Base-by-base conservation (phyloP, 2,888 invertebrate species). In the Drosophila nr. fundita region DNA sequence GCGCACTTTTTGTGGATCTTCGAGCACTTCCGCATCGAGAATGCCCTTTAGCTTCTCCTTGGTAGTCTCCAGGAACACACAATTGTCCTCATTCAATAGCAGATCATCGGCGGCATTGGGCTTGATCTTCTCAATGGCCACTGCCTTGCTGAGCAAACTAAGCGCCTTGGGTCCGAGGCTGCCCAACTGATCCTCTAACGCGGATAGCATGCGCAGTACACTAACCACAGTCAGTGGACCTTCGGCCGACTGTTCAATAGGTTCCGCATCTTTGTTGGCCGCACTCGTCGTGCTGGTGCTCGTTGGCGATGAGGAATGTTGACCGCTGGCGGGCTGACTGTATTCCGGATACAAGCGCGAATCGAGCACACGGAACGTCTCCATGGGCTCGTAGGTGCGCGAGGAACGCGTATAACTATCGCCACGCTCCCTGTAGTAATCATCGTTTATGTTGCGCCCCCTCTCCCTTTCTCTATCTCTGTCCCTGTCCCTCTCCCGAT, bases 21-120 rank as follows among this genome's bases (percentile, higher is more conserved):
- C 92, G 75, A 95, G 94, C 75, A 96, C 95, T 62, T 96, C 95
- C 36, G 97, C 96, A 88, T 96, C 95, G 68, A 96, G 92, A 61
- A 96, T 95, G 54, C 97, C 97, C 92, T 97, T 97, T 55, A 98
- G 93, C 92, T 97, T 97, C 92, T 97, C 97, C 84, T 97, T 97
- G 0, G 96, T 96, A 0, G 97, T 97, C 93, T 97, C 97, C 76
- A 98, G 95, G 78, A 97, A 94, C 0, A 97, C 96, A 82, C 95
- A 95, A 62, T 96, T 95, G 49, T 95, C 94, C 60, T 97, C 97
- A 73, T 96, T 96, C 60, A 95, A 94, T 1, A 97, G 92, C 48
- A 97, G 91, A 68, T 96, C 95, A 78, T 97, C 96, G 0, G 97
- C 96, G 3, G 96, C 96, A 92, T 97, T 96, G 0, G 96, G 95